phyloP scores from a whole-genome alignment of 2,888 invertebrate genomes.

The Dynastes grantii region DNA sequence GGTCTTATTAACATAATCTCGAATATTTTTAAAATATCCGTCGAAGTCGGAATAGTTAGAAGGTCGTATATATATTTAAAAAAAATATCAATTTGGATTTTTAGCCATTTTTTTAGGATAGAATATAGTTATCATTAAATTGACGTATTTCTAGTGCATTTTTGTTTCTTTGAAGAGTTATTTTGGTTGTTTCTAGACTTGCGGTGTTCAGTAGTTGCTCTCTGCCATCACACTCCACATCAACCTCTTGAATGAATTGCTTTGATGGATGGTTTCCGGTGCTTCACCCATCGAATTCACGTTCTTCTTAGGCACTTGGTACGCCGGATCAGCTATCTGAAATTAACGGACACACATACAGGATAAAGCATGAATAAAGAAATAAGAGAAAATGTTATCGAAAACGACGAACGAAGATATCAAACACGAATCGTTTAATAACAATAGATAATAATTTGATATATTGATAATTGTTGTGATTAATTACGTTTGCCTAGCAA shows the following conservation, averaged over 20 bases:
- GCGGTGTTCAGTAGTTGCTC: conserved; percentile 71
- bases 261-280: conserved; percentile 90
- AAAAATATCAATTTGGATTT: conserved; percentile 19
- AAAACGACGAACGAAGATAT: no score
- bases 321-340: conserved; percentile 64
- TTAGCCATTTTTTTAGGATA: conserved; percentile 28
- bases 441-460: no score
- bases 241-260: conserved; percentile 92
- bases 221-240: conserved; percentile 93
- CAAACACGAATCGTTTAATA: no score
- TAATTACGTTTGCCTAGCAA: no score
- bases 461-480: no score
- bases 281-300: conserved; percentile 79
- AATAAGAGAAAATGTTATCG: no score
- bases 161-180: conserved; percentile 24
- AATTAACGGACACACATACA: conserved; percentile 54
- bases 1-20: conserved; percentile 54
- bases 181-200: conserved; percentile 16
- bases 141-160: conserved; percentile 22
- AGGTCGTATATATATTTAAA: conserved; percentile 34
- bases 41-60: conserved; percentile 55
- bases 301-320: conserved; percentile 61
- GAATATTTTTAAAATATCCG: conserved; percentile 66
- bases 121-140: conserved; percentile 26
- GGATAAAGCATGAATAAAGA: no score